Percentiles rank a stretch among this genome's conserved stretches.
These are phyloP conservation scores for Drosophila littoralis DNA, from an alignment of 1,140 invertebrate genomes.

Conservation along the genomic window DNA sequence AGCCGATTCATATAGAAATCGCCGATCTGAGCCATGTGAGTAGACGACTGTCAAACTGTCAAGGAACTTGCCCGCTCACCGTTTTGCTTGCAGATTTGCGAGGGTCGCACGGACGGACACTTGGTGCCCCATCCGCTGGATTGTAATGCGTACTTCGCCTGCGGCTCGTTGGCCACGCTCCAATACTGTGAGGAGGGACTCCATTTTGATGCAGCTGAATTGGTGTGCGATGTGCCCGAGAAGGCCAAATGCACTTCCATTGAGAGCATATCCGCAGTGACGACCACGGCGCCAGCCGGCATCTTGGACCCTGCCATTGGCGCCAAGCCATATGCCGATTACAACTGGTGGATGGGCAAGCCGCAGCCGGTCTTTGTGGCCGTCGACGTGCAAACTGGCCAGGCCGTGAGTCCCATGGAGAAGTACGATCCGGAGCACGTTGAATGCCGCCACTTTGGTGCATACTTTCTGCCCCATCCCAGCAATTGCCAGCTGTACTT, in stretches of 20 bases:
- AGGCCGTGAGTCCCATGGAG: constrained; percentile 60
- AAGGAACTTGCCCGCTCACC: neutral
- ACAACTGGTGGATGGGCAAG: constrained; percentile 50
- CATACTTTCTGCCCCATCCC: constrained; percentile 80
- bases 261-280: neutral
- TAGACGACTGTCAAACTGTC: neutral
- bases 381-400: constrained; percentile 63
- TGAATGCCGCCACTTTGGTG: constrained; percentile 71
- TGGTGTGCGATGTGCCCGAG: constrained; percentile 58
- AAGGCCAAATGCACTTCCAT: constrained; percentile 40
- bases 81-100: constrained; percentile 56
- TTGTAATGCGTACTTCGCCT: constrained; percentile 66
- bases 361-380: constrained; percentile 62
- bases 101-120: constrained; percentile 32
- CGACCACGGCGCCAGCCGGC: neutral
- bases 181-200: constrained; percentile 57
- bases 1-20: constrained; percentile 27
- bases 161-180: constrained; percentile 46
- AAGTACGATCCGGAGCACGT: constrained; percentile 69
- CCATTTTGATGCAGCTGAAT: constrained; percentile 45
- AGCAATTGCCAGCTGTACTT: constrained; percentile 67
- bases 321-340: neutral
- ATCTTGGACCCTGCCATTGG: neutral
- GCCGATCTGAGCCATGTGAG: constrained; percentile 62
- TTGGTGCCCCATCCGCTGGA: constrained; percentile 63